Percentiles rank a stretch among this genome's conserved stretches.
Conservation (phyloP, 1,140 invertebrate genomes). For the Apis cerana region DNA sequence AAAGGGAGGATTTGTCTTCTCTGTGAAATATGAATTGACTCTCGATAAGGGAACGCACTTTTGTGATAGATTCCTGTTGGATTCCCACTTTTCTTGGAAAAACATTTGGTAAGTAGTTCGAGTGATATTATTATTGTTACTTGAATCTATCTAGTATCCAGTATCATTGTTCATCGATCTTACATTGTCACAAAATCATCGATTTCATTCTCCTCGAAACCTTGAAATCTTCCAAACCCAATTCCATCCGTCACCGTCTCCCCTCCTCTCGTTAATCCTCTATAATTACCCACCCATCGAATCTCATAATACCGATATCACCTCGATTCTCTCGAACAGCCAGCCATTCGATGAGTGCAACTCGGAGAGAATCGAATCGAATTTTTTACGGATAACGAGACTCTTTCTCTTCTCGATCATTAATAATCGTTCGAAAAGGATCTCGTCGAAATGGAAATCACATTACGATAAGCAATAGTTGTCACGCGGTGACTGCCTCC, state of each 20-base stretch:
- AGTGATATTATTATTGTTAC: no score
- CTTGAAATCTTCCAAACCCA: constrained; percentile 25
- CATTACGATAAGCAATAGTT: constrained; percentile 77
- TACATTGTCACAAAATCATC: background rate
- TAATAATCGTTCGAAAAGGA: constrained; percentile 59
- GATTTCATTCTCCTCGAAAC: background rate
- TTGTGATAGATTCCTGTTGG: no score
- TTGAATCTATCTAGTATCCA: no score
- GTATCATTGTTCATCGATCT: no score
- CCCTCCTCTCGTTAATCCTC: constrained; percentile 30
- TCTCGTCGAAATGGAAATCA: constrained; percentile 73
- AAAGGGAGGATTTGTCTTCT: no score
- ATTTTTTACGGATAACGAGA: constrained; percentile 66
- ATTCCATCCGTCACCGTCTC: background rate
- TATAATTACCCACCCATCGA: constrained; percentile 40
- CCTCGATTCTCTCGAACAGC: background rate
- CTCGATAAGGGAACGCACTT: no score
- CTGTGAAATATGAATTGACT: no score
- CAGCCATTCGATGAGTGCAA: background rate
- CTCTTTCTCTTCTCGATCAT: constrained; percentile 43
- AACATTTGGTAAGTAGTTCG: no score
- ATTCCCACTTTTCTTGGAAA: no score
- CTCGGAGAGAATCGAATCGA: constrained; percentile 61
- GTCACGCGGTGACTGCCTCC: constrained; percentile 52
- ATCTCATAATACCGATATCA: no score